A percentile compares a stretch with the other conserved stretches of the same genome.
These are phyloP conservation scores for Isichthys henryi DNA, from an alignment of 2,113 vertebrate species.

Conservation along the genomic window DNA sequence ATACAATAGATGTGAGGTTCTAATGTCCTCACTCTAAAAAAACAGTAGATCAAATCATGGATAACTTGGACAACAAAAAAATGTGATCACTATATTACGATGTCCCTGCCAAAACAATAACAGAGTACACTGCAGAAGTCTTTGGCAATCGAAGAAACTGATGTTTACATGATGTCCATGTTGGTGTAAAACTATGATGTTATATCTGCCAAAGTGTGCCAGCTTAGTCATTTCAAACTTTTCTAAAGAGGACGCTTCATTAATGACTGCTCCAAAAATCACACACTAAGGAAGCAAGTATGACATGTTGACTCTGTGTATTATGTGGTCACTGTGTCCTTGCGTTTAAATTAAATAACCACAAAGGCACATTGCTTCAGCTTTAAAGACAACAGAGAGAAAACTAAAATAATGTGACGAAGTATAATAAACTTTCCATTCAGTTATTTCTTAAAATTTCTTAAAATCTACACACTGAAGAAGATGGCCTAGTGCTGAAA, in stretches of 20 bases:
- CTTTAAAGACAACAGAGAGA: not conserved
- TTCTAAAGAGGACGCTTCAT: not conserved
- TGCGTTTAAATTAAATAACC: not conserved
- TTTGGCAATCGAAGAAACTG: not conserved
- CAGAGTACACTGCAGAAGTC: not conserved
- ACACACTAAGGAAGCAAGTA: not conserved
- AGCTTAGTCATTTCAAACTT: not conserved
- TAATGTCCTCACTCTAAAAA: not conserved
- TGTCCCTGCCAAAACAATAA: not conserved
- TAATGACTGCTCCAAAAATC: not conserved
- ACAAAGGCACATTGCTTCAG: not conserved
- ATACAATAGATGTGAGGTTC: not conserved
- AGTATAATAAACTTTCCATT: not conserved
- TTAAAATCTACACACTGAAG: not conserved
- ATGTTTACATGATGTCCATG: not conserved
- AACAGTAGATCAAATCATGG: not conserved
- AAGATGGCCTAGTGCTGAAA: not conserved
- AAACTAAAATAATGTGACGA: not conserved
- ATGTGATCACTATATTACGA: not conserved
- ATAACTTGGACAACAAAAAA: not conserved
- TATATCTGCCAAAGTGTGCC: not conserved
- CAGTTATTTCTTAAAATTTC: not conserved
- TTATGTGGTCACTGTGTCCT: not conserved
- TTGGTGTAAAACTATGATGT: not conserved
- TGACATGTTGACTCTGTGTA: not conserved